phyloP scores from a whole-genome alignment of 2,888 invertebrate genomes.

The Eristalis pertinax region DNA sequence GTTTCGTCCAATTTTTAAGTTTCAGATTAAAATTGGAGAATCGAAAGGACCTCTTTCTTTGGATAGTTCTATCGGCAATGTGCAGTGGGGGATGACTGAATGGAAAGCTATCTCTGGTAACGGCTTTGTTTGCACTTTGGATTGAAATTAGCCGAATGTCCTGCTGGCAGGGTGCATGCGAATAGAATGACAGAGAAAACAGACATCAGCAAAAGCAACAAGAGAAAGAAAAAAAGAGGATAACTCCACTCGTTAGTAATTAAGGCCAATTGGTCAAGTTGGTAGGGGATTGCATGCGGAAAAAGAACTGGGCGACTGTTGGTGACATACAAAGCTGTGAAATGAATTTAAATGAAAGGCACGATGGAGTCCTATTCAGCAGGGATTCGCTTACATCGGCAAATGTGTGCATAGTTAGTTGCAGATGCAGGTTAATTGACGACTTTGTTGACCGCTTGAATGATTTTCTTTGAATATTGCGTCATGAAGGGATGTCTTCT shows the following conservation, averaged over 20 bases:
- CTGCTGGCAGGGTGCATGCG: constrained; percentile 34
- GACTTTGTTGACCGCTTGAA: neutral
- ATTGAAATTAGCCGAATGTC: constrained; percentile 44
- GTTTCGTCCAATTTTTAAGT: constrained; percentile 55
- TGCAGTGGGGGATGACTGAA: neutral
- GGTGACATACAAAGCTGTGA: constrained; percentile 39
- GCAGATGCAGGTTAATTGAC: neutral
- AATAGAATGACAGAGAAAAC: constrained; percentile 36
- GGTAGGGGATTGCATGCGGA: neutral
- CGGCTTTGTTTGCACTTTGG: constrained; percentile 47
- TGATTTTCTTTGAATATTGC: neutral
- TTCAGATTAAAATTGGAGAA: constrained; percentile 45
- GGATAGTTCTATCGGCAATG: constrained; percentile 14
- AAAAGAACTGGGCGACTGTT: constrained; percentile 2
- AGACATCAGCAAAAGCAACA: neutral
- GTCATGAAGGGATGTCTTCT: neutral
- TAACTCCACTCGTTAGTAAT: constrained; percentile 44
- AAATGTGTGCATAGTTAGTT: neutral
- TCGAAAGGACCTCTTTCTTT: constrained; percentile 32
- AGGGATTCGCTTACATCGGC: neutral
- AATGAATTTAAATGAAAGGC: constrained; percentile 24
- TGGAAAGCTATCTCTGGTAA: constrained; percentile 19
- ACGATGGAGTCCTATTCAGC: neutral
- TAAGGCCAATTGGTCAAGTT: constrained; percentile 62
- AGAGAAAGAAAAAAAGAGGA: too few species aligned